Percentiles rank a stretch among this genome's conserved stretches.
Evolutionary conservation across 2,888 invertebrate species (phyloP).

Genomic region (Hydroisotoma schaefferi): DNA sequence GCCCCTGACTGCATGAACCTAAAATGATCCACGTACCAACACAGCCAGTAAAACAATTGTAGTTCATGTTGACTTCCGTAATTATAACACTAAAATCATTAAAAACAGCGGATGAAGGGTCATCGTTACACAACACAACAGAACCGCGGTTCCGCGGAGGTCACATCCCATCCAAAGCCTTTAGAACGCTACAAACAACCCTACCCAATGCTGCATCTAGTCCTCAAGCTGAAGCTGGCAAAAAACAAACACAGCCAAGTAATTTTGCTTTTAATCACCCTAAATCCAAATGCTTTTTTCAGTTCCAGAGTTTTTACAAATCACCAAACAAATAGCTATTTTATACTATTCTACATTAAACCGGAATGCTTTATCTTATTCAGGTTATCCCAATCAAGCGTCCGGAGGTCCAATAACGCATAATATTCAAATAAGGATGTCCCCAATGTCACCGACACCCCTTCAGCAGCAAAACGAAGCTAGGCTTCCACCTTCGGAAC

Average conservation of each 20-base stretch:
- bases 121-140: slow-evolving; percentile 58
- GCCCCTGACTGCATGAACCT: too few species aligned
- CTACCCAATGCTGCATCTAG: slow-evolving; percentile 33
- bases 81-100: too few species aligned
- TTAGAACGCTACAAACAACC: slow-evolving; percentile 57
- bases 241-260: slow-evolving; percentile 22
- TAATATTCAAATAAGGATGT: slow-evolving; percentile 45
- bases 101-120: slow-evolving; percentile 58
- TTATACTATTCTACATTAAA: too few species aligned
- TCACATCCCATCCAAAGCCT: slow-evolving; percentile 66
- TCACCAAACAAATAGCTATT: too few species aligned
- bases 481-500: slow-evolving; percentile 63
- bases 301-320: too few species aligned
- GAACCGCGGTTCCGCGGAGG: slow-evolving; percentile 63
- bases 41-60: too few species aligned
- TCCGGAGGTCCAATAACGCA: slow-evolving; percentile 27
- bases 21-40: too few species aligned
- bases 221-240: slow-evolving; percentile 15
- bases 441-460: slow-evolving; percentile 33
- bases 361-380: too few species aligned
- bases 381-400: slow-evolving; percentile 20
- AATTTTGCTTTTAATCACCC: slow-evolving; percentile 4
- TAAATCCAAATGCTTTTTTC: background rate
- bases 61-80: too few species aligned
- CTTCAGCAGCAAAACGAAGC: slow-evolving; percentile 5